Conservation (phyloP, 2,888 invertebrate species). For the Anaspis maculata region DNA sequence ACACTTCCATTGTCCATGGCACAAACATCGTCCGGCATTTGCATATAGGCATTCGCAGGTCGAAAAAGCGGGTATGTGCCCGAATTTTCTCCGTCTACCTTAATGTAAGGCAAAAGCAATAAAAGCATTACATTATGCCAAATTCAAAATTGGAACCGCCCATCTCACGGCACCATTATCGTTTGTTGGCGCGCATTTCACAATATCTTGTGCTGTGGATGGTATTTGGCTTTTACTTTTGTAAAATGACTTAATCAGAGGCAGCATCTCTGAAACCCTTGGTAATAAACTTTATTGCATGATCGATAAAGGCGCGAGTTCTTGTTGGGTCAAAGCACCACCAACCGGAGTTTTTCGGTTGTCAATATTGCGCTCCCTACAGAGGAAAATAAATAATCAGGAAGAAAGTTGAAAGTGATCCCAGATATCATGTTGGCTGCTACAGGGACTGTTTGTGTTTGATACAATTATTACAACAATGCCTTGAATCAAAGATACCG, state of each 20-base stretch:
- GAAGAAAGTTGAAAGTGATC: constrained; percentile 1
- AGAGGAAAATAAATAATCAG: constrained; percentile 5
- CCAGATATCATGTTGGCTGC: too few species aligned
- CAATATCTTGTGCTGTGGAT: constrained; percentile 4
- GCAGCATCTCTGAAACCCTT: constrained; percentile 8
- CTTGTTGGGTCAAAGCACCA: constrained; percentile 5
- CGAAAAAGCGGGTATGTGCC: too few species aligned
- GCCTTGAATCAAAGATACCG: too few species aligned
- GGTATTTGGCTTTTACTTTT: constrained; percentile 8
- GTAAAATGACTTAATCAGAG: constrained; percentile 12
- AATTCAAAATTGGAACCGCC: too few species aligned
- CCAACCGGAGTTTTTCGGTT: constrained; percentile 5
- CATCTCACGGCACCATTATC: constrained; percentile 5
- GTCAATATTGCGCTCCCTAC: constrained; percentile 2
- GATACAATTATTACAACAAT: too few species aligned
- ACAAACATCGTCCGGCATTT: too few species aligned
- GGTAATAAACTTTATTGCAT: constrained; percentile 10
- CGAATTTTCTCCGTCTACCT: too few species aligned
- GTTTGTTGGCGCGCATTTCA: constrained; percentile 5
- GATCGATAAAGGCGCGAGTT: constrained; percentile 8
- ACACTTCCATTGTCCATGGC: too few species aligned
- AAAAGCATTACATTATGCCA: background rate
- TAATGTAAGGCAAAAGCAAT: too few species aligned
- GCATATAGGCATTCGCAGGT: too few species aligned
- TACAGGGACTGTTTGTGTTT: too few species aligned